Evolutionary conservation across 2,113 vertebrate species (phyloP), one percentile per base, ranked within the genome.

Genomic region (Antechinus flavipes): DNA sequence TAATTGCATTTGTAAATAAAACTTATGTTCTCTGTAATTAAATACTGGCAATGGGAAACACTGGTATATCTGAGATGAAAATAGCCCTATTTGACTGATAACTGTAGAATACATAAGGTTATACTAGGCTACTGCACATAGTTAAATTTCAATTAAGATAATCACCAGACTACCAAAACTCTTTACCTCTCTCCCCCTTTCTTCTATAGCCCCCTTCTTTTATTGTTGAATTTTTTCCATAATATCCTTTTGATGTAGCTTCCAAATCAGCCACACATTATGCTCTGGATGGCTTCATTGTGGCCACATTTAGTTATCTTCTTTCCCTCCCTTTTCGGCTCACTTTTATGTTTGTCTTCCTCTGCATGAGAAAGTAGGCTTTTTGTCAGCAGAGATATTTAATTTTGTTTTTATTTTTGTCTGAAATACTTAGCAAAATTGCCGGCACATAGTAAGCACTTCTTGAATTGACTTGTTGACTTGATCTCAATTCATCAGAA

Each of bases 1-100:
- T 95, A 54, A 49, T 35, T 93, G 89, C n/a, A 92, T 89, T 52
- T 92, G 50, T 56, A 94, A 91, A 93, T 94, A 94, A 92, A 54
- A 58, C 12, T 49, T 93, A 53, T 0, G 0, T 23, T 93, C 95
- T 58, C 50, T 56, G 7, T n/a, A 94, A 91, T 23, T 68, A 58
- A 96, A 91, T 23, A 91, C 92, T 27, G 11, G 30, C 90, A 93
- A 50, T 14, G 50, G 54, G 49, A 93, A 91, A 92, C 54, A 23
- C 26, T 90, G 22, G 1, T 54, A 90, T 91, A 52, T 46, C 22
- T 89, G 30, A 26, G 24, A 92, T 7, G 76, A 16, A 95, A 54
- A 53, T 35, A 23, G 35, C n/a, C 19, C 10, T 35, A 8, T 94
- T 95, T 91, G 53, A 61, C 58, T 91, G 94, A 93, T 53, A 93